Evolutionary conservation across 2,797 vertebrate species (phyloP).

Genomic region (Anniella stebbinsi): DNA sequence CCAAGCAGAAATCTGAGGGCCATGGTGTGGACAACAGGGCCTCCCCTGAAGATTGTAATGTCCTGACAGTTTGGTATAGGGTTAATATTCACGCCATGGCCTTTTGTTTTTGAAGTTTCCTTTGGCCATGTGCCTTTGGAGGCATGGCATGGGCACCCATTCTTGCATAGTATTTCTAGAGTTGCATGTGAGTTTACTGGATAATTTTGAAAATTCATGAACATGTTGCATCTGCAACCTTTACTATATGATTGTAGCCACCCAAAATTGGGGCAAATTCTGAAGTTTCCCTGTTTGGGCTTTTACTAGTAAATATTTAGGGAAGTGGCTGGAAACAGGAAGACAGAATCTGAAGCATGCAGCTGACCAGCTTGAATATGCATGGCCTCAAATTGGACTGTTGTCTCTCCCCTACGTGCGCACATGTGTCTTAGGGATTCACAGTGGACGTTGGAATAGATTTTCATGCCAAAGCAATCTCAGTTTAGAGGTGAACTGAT

Average conservation of each 20-base stretch:
- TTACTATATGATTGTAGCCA: not conserved
- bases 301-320: not conserved
- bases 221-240: not conserved
- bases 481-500: not conserved
- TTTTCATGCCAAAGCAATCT: not conserved
- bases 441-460: no score
- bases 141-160: no score
- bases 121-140: no score
- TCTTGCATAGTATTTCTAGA: not conserved
- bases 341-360: not conserved
- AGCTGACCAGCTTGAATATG: not conserved
- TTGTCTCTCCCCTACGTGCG: not conserved
- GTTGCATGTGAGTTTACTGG: not conserved
- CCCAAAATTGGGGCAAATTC: not conserved
- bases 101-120: not conserved
- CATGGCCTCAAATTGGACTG: not conserved
- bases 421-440: not conserved
- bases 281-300: not conserved
- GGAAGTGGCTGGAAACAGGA: not conserved
- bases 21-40: no score
- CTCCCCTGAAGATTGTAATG: no score
- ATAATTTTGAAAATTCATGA: not conserved
- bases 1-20: no score
- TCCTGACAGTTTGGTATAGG: no score
- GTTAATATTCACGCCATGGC: no score